These are phyloP conservation scores for Drosophila bocki DNA, from an alignment of 1,140 invertebrate genomes.

Conservation along the genomic window DNA sequence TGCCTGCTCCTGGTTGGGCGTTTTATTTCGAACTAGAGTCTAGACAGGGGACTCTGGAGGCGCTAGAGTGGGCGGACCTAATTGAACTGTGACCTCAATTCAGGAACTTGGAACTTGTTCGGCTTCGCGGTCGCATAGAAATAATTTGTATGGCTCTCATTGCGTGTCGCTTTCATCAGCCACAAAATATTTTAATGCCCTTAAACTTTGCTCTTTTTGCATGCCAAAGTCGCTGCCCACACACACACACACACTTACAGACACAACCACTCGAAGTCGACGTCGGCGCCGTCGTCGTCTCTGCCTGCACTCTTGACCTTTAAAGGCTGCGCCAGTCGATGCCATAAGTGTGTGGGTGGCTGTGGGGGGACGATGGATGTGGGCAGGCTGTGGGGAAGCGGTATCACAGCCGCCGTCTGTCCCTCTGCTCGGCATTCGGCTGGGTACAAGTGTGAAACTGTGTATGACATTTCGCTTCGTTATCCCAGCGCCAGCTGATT, in stretches of 20 bases:
- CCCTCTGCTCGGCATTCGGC: constrained; percentile 30
- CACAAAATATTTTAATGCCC: constrained; percentile 76
- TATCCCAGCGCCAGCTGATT: constrained; percentile 63
- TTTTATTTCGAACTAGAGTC: constrained; percentile 23
- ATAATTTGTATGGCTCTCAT: constrained; percentile 58
- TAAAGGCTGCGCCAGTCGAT: constrained; percentile 61
- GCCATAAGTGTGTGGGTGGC: constrained; percentile 37
- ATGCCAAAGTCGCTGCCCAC: constrained; percentile 44
- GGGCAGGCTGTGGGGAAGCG: constrained; percentile 15
- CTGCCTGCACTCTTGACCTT: constrained; percentile 79
- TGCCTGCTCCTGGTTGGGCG: background rate
- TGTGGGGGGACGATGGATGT: constrained; percentile 18
- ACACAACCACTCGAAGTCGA: constrained; percentile 14
- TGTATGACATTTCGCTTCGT: constrained; percentile 66
- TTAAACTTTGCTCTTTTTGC: constrained; percentile 82
- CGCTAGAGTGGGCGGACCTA: constrained; percentile 40
- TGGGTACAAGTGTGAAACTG: constrained; percentile 65
- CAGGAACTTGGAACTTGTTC: constrained; percentile 40
- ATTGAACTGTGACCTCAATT: constrained; percentile 59
- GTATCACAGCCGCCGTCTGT: constrained; percentile 49
- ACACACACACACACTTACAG: constrained; percentile 15
- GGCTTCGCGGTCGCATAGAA: constrained; percentile 59
- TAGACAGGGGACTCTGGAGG: constrained; percentile 40
- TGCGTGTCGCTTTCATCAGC: constrained; percentile 78
- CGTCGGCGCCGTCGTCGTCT: constrained; percentile 26